phyloP scores from a whole-genome alignment of 2,113 vertebrate species.

The Vombatus ursinus region DNA sequence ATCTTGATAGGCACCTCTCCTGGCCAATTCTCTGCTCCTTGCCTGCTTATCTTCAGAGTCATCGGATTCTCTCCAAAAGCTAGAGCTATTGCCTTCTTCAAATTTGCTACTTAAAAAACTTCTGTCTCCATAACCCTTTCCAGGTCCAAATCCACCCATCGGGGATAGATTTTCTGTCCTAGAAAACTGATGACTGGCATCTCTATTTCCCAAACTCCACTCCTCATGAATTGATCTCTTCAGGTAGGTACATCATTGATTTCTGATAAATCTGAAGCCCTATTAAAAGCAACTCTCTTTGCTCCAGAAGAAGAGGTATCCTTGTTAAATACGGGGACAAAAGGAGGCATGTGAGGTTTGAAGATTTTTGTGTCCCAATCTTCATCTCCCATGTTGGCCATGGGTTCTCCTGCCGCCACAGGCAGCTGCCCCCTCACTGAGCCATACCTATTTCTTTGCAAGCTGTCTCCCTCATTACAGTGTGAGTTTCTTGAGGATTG shows the following conservation, averaged over 20 bases:
- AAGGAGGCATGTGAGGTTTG: background rate
- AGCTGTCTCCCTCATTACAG: background rate
- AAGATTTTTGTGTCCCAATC: conserved; percentile 77
- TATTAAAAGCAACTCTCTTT: conserved; percentile 49
- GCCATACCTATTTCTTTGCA: background rate
- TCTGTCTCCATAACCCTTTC: conserved; percentile 74
- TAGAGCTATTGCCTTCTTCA: conserved; percentile 68
- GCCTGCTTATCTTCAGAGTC: conserved; percentile 69
- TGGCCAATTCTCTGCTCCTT: conserved; percentile 64
- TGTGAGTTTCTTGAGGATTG: background rate
- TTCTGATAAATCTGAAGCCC: conserved; percentile 60
- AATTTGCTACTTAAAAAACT: conserved; percentile 68
- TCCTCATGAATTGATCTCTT: conserved; percentile 54
- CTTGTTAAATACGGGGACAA: conserved; percentile 56
- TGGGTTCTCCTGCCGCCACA: background rate
- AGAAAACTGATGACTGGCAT: conserved; percentile 27
- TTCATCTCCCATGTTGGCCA: conserved; percentile 73
- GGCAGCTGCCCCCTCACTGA: too few species aligned
- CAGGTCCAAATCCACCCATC: conserved; percentile 54
- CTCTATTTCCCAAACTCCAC: conserved; percentile 64
- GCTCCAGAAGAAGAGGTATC: conserved; percentile 65
- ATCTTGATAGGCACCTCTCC: conserved; percentile 78
- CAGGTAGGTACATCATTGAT: conserved; percentile 39
- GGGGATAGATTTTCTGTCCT: conserved; percentile 38
- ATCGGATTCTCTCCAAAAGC: conserved; percentile 71